Evolutionary conservation across 2,113 vertebrate species (phyloP), one percentile per base, ranked within the genome.

Genomic region (Tachysurus fulvidraco): DNA sequence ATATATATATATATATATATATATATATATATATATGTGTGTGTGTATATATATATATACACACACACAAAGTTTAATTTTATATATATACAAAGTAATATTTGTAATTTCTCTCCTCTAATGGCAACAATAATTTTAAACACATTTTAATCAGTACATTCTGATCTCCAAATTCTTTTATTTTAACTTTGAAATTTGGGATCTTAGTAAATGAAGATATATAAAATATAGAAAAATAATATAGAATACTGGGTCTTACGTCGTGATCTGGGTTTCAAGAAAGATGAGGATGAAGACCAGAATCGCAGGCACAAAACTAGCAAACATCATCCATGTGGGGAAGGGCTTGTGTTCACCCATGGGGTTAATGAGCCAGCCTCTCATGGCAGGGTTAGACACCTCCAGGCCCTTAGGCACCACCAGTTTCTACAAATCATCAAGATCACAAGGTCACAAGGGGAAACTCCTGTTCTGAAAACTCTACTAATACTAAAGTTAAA

Each of bases 231-330:
- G n/a, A n/a, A n/a, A n/a, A n/a, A n/a, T n/a, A 62, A 23, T 5
- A 85, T 14, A 54, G 25, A 23, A 57, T 65, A 46, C 65, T n/a
- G 46, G 30, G 16, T 92, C 96, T 96, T 92, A 99, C 98, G 98
- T 99, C 88, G 98, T 99, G 91, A 99, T 99, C 94, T 99, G 98
- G 0, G 98, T 96, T 93, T 99, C 98, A 0, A 99, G 95, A 91
- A 99, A 99, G 92, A 99, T 99, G 90, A 99, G 96, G 88, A 99
- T 99, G 93, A 99, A 99, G 93, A 99, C 97, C 10, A 99, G 95
- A 9, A 98, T 8, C 13, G 97, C 97, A 0, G 98, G 98, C 14
- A 99, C 88, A n/a, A 90, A 92, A 0, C 95, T 94, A 5, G 95
- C 97, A 0, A 98, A 95, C 96, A 97, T 99, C 95, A 99, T 92